Evolutionary conservation across 1,140 invertebrate species (phyloP).

Genomic region (Caenorhabditis brenneri): DNA sequence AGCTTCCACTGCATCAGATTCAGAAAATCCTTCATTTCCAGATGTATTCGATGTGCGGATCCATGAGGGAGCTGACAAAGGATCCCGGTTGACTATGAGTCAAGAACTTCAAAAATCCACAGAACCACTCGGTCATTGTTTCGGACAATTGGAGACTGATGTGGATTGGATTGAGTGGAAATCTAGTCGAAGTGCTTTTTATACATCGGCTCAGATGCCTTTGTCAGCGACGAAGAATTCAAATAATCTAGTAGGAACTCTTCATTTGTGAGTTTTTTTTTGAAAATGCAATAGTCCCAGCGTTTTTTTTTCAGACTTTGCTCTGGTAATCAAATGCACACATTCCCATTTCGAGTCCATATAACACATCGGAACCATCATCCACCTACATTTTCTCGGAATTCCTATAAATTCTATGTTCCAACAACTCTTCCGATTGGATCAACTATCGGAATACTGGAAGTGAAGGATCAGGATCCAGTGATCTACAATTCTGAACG

Average conservation of each 20-base stretch:
- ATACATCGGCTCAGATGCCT: conserved; percentile 24
- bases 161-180: conserved; percentile 54
- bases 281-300: neutral
- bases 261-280: conserved; percentile 37
- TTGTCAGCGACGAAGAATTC: conserved; percentile 24
- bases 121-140: conserved; percentile 47
- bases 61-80: conserved; percentile 54
- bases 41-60: conserved; percentile 56
- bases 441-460: neutral
- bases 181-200: conserved; percentile 38
- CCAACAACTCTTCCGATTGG: conserved; percentile 50
- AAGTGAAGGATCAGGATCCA: conserved; percentile 56
- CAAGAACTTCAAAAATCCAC: conserved; percentile 47
- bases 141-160: conserved; percentile 54
- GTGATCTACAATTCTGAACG: conserved; percentile 57
- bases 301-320: conserved; percentile 37
- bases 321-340: conserved; percentile 50
- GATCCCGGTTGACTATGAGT: conserved; percentile 52
- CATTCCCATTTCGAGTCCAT: conserved; percentile 50
- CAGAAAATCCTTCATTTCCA: neutral
- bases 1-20: neutral
- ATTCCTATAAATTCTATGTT: conserved; percentile 46
- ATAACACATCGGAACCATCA: conserved; percentile 53
- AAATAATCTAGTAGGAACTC: conserved; percentile 27
- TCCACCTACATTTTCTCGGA: conserved; percentile 46